Evolutionary conservation across 1,140 invertebrate genomes (phyloP), one percentile per base, ranked within the genome.

Genomic region (Trachymyrmex septentrionalis): DNA sequence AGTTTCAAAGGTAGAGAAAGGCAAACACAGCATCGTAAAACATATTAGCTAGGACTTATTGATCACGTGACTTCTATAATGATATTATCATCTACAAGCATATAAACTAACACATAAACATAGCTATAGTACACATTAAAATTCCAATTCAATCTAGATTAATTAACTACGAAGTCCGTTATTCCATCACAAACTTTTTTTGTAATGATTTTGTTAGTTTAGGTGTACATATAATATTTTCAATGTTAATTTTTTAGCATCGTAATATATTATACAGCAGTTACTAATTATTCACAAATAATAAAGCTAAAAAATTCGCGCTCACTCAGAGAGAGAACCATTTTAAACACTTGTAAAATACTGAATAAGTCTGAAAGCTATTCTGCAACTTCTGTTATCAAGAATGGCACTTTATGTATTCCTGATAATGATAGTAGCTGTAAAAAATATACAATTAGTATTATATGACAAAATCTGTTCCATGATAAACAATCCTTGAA

Each of bases 371-470:
- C 10, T 57, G 61, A 63, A 73, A 69, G 27, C 63, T 72, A 59
- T 71, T 77, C 38, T 57, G 63, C 38, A 63, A 61, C 44, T 80
- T 86, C 44, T 71, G 59, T 84, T 90, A 90, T 89, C 88, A 78
- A 78, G 85, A 87, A 87, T 78, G 66, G 12, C 73, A 86, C 27
- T 89, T 44, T 89, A 85, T 59, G 9, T 44, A 72, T 89, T 12
- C 63, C 71, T 87, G 86, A 87, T 76, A 90, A 27, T 73, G 61
- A 90, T 82, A 91, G 55, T 27, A 61, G 82, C 77, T 90, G 73
- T 53, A 88, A 86, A 86, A 84, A 66, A 84, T 73, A 78, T 71
- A 72, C 10, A 82, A 86, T 89, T 61, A 85, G 50, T 87, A 78
- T 55, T 24, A 66, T 9, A 77, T 48, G 30, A 69, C 16, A 86